A percentile compares a stretch with the other conserved stretches of the same genome.
Evolutionary conservation across 2,888 invertebrate genomes (phyloP).

Genomic region (Lypha dubia): DNA sequence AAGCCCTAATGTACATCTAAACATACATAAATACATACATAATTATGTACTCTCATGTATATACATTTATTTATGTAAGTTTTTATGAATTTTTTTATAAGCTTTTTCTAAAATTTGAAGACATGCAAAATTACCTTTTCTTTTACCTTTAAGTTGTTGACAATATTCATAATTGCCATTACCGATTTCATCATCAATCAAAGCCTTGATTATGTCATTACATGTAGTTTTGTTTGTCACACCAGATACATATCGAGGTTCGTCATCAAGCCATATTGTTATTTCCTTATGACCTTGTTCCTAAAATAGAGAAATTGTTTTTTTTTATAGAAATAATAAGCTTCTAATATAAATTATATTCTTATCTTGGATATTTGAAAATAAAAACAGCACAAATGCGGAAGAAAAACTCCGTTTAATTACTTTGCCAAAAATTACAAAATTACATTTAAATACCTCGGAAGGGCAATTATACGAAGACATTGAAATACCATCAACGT

Average conservation of each 20-base stretch:
- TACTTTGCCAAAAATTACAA: too few species aligned
- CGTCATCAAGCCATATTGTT: slow-evolving; percentile 81
- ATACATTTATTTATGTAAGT: neutral
- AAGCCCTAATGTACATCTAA: too few species aligned
- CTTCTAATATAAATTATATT: too few species aligned
- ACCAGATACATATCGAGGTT: slow-evolving; percentile 82
- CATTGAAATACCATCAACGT: too few species aligned
- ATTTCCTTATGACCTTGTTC: slow-evolving; percentile 81
- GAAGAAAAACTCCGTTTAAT: too few species aligned
- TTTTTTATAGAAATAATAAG: too few species aligned
- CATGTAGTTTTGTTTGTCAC: slow-evolving; percentile 82
- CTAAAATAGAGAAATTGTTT: slow-evolving; percentile 65
- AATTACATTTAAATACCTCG: too few species aligned
- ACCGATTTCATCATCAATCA: slow-evolving; percentile 82
- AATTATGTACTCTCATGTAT: neutral
- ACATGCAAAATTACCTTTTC: neutral
- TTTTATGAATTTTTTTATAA: too few species aligned
- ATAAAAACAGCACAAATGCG: too few species aligned
- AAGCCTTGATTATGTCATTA: slow-evolving; percentile 82
- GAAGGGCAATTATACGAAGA: too few species aligned
- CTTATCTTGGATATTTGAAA: too few species aligned
- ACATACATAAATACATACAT: neutral
- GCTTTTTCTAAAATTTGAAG: neutral
- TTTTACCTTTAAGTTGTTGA: slow-evolving; percentile 61
- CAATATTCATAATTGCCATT: slow-evolving; percentile 76